Base-by-base conservation (phyloP, 1,140 invertebrate genomes). In the Papilio polyxenes region DNA sequence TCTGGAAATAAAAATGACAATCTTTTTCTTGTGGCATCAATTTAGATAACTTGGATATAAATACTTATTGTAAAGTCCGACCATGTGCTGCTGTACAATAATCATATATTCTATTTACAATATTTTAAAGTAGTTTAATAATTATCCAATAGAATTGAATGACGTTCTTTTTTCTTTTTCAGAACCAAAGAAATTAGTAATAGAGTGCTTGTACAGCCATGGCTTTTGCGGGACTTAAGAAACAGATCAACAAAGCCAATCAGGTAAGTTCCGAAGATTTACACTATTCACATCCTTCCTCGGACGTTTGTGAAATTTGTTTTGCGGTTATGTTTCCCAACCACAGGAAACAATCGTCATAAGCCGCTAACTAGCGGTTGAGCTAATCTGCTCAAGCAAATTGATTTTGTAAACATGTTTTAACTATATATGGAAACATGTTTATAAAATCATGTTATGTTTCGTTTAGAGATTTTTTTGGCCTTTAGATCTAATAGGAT, bases 191-290 rank as follows among this genome's bases (percentile, higher is more conserved):
- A 51, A 56, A 85, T 85, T 85, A 7, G 75, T 81, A 77, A 84
- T 80, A 84, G 85, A 82, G 81, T 84, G 84, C 87, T 82, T 80
- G 80, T 72, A 81, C 86, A 87, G 95, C 89, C 88, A 99, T 99
- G 98, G 98, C 98, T 92, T 98, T 99, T 94, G 98, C 98, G 84
- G 99, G 98, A 85, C 96, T 99, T 80, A 99, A 98, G 95, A 99
- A 99, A 95, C 98, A 99, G 95, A 98, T 99, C 92, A 99, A 99
- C 95, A 99, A 99, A 96, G 98, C 98, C 84, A 99, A 99, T 96
- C 99, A 99, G 96, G 98, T 98, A 83, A 87, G 81, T 82, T 79
- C 53, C 79, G 65, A 81, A 77, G 51, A 72, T 53, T 11, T n/a
- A 31, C 17, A 48, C 31, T 59, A 31, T 7, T 59, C 11, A 10